phyloP scores from a whole-genome alignment of 1,140 invertebrate species.

The Oncopeltus fasciatus region DNA sequence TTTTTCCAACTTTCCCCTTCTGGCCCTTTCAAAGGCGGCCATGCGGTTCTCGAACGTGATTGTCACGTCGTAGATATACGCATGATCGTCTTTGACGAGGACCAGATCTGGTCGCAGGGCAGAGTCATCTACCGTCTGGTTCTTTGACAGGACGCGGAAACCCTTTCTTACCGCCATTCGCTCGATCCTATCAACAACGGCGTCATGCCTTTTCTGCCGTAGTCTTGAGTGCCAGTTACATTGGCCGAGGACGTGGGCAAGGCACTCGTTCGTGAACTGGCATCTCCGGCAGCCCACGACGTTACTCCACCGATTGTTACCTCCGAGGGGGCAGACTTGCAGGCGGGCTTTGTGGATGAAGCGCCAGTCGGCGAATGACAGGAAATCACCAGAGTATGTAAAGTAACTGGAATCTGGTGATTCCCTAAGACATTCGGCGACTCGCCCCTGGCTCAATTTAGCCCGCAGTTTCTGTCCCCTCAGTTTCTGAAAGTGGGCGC shows the following conservation, averaged over 20 bases:
- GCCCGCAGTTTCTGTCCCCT: background rate
- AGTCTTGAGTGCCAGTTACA: background rate
- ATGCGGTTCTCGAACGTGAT: conserved; percentile 29
- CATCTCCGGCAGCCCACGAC: conserved; percentile 15
- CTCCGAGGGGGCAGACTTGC: conserved; percentile 19
- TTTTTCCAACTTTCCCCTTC: conserved; percentile 23
- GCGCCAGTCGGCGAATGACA: conserved; percentile 24
- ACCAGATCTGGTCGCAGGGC: conserved; percentile 27
- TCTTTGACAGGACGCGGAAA: conserved; percentile 8
- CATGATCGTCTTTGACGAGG: conserved; percentile 21
- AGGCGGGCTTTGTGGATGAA: conserved; percentile 25
- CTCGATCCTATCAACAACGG: background rate
- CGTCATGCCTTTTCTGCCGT: background rate
- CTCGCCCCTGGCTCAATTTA: conserved; percentile 16
- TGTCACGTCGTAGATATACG: conserved; percentile 27
- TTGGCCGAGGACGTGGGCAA: background rate
- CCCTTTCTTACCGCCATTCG: background rate
- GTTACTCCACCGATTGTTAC: background rate
- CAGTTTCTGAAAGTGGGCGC: background rate
- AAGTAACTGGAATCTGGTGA: conserved; percentile 16
- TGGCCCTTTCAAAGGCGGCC: conserved; percentile 18
- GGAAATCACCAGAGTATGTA: conserved; percentile 14
- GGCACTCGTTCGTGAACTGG: background rate
- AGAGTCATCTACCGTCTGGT: conserved; percentile 13
- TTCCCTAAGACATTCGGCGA: background rate